Evolutionary conservation across 1,140 invertebrate genomes (phyloP).

Genomic region (Antheraea mylitta): DNA sequence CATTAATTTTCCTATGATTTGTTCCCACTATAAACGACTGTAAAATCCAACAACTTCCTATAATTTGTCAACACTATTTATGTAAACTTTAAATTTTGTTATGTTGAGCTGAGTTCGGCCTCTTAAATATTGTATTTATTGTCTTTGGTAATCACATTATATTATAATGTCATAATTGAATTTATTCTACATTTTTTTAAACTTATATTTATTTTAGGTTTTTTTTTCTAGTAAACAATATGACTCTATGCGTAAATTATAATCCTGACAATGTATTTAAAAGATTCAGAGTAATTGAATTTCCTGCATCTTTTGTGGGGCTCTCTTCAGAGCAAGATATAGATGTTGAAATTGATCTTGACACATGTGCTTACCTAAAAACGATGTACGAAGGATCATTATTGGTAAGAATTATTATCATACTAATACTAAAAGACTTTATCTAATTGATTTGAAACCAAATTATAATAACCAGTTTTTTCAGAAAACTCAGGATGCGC

Average conservation of each 20-base stretch:
- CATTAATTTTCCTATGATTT: no score
- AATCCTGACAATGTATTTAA: slow-evolving; percentile 56
- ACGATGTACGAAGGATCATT: slow-evolving; percentile 50
- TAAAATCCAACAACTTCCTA: no score
- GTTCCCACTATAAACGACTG: no score
- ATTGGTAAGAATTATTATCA: slow-evolving; percentile 36
- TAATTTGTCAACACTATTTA: no score
- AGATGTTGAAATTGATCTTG: slow-evolving; percentile 52
- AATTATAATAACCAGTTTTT: slow-evolving; percentile 24
- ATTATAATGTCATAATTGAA: neutral
- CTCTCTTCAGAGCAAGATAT: slow-evolving; percentile 44
- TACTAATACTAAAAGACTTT: neutral
- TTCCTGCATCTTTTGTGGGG: slow-evolving; percentile 60
- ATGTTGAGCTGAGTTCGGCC: no score
- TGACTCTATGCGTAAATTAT: slow-evolving; percentile 36
- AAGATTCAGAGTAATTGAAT: slow-evolving; percentile 60
- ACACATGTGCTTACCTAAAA: slow-evolving; percentile 55
- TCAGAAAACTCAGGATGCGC: slow-evolving; percentile 63
- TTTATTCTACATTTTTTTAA: neutral
- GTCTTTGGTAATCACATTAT: no score
- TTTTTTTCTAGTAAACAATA: slow-evolving; percentile 12
- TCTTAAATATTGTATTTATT: no score
- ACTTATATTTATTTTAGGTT: slow-evolving; percentile 13
- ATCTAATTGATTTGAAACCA: neutral
- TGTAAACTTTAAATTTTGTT: no score